Evolutionary conservation across 2,797 vertebrate species (phyloP).

Genomic region (Enteromius viviparus): DNA sequence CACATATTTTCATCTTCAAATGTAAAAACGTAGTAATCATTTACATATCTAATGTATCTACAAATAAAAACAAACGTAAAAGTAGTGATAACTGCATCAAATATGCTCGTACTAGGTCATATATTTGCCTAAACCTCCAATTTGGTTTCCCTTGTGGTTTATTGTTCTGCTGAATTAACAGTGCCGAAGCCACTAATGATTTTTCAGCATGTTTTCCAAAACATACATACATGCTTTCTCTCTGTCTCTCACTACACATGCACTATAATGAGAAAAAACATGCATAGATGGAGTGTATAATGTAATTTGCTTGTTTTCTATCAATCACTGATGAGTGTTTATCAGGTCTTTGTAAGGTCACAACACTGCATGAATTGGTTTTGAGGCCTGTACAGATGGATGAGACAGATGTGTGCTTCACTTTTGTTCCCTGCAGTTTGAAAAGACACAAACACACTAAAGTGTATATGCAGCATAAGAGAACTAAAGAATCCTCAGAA

Average conservation of each 20-base stretch:
- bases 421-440: conserved; percentile 3
- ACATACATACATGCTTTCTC: conserved; percentile 21
- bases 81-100: neutral
- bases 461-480: neutral
- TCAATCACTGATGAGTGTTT: conserved; percentile 11
- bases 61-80: neutral
- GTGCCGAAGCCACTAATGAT: conserved; percentile 21
- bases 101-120: neutral
- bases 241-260: conserved; percentile 12
- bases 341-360: neutral
- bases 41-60: neutral
- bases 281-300: neutral
- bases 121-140: neutral
- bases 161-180: conserved; percentile 2
- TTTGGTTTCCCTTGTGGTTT: conserved; percentile 3
- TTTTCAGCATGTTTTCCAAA: conserved; percentile 21
- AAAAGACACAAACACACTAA: neutral
- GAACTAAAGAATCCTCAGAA: conserved; percentile 1
- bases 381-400: neutral
- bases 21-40: neutral
- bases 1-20: neutral
- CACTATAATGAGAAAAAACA: neutral
- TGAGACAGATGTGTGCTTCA: neutral
- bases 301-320: neutral
- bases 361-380: neutral